Evolutionary conservation across 2,113 vertebrate species (phyloP), one percentile per base, ranked within the genome.

Genomic region (Irena cyanogastra): DNA sequence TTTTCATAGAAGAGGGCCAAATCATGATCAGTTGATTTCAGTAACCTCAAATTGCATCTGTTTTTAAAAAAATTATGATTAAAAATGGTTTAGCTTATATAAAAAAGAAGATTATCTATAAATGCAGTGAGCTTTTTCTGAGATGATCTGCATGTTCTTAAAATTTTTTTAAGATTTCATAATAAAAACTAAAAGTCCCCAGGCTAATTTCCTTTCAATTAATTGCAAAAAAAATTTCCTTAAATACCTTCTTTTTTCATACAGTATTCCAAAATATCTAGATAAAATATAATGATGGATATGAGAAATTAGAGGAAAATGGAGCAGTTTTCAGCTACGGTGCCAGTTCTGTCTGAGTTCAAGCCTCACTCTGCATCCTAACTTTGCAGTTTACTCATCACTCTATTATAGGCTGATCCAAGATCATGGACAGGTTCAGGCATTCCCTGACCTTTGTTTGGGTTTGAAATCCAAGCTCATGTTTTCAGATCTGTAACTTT

Each of bases 401-500:
- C 31, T 41, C 39, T 65, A 0, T 71, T 86, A 24, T 16, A 37
- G 39, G 11, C 28, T 90, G 80, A 89, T 68, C 30, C 49, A 82
- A 87, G 80, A 81, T 81, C 81, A 39, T 17, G 49, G 81, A 85
- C 92, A 93, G 90, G 88, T 92, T 92, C 56, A 81, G 80, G 77
- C 90, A 86, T 81, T 86, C 65, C 72, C 53, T 76, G 86, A 90
- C 95, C 90, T 92, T 94, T 95, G 78, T 95, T 61, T 94, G 64
- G 47, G 22, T 93, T 96, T 89, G 93, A 94, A 92, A 94, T 86
- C 41, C 64, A 92, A 60, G 37, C 45, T 83, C 12, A 8, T 84
- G 60, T 88, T 89, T 90, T 68, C 69, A 75, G 69, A 64, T 69
- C 75, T 92, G 75, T 75, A 78, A 42, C 49, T 94, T 89, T 64